These are phyloP conservation scores for Myotis yumanensis DNA, from an alignment of 2,113 vertebrate species.

Conservation along the genomic window DNA sequence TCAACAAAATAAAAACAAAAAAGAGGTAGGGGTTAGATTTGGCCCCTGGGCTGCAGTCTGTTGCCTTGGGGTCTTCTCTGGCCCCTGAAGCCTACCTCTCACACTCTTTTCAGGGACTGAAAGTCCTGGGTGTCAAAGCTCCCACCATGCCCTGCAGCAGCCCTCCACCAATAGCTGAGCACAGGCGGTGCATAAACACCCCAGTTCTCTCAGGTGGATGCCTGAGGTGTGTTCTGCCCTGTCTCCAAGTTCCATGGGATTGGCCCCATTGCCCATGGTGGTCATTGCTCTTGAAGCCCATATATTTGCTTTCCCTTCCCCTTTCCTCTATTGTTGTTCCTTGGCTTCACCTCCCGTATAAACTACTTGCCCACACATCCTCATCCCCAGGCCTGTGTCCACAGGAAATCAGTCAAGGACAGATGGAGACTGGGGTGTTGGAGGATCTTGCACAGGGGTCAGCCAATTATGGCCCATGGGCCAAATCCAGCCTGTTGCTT, in stretches of 20 bases:
- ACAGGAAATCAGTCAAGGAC: not conserved
- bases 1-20: not conserved
- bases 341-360: accelerated
- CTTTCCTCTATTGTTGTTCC: not conserved
- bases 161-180: not conserved
- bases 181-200: too few relatives aligned
- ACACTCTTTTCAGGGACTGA: not conserved
- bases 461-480: not conserved
- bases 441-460: not conserved
- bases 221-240: accelerated
- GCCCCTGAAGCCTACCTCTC: not conserved
- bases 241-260: too few relatives aligned
- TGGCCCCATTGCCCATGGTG: accelerated
- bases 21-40: not conserved
- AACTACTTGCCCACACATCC: not conserved
- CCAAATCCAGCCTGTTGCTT: not conserved
- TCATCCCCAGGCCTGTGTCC: not conserved
- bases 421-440: not conserved
- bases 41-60: not conserved
- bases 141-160: accelerated
- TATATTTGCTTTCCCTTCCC: not conserved
- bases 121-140: not conserved
- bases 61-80: not conserved
- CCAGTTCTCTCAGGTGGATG: not conserved
- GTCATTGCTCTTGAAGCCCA: not conserved